Conservation (phyloP, 2,888 invertebrate genomes). For the Ethmia dodecea region DNA sequence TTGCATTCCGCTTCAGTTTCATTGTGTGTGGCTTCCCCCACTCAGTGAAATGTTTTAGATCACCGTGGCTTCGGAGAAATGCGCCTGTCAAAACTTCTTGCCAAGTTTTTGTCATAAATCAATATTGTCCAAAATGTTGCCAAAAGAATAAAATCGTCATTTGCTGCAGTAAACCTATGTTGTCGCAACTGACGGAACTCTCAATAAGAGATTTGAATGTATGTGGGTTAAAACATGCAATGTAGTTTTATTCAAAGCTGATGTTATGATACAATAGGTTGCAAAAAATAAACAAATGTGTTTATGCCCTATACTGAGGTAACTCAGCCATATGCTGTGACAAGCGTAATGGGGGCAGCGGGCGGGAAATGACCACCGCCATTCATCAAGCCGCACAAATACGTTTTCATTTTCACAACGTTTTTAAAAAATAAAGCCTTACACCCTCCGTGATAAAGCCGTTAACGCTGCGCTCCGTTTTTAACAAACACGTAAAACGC, state of each 20-base stretch:
- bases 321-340: conserved; percentile 65
- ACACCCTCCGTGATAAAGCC: conserved; percentile 47
- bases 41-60: conserved; percentile 38
- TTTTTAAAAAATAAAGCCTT: conserved; percentile 34
- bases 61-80: conserved; percentile 7
- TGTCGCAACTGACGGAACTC: no score
- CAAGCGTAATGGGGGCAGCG: conserved; percentile 47
- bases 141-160: no score
- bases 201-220: no score
- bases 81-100: conserved; percentile 9
- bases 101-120: not conserved
- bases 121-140: no score
- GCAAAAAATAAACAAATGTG: conserved; percentile 47
- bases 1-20: conserved; percentile 54
- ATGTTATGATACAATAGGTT: no score
- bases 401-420: conserved; percentile 52
- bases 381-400: conserved; percentile 62
- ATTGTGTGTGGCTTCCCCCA: conserved; percentile 47
- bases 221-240: no score
- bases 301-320: conserved; percentile 29
- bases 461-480: conserved; percentile 44
- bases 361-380: conserved; percentile 57
- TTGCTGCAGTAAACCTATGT: no score
- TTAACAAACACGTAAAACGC: conserved; percentile 52
- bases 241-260: no score